phyloP scores from a whole-genome alignment of 35 echinoderm and acorn worm genomes.

The Ophiothrix spiculata region DNA sequence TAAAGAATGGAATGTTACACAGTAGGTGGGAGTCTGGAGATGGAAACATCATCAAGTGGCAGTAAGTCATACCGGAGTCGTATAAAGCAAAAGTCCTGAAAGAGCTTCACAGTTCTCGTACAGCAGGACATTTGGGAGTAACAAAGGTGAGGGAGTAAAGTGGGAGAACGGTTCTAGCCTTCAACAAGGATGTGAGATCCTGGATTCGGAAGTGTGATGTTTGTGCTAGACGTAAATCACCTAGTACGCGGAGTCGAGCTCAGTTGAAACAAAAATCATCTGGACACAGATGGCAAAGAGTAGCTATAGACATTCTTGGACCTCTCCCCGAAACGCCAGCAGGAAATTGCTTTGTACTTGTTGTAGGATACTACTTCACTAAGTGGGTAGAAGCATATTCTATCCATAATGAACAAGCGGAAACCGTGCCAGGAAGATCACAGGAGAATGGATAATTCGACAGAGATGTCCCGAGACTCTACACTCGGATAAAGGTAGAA shows the following conservation, averaged over 20 bases:
- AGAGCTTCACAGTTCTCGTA: constrained; percentile 10
- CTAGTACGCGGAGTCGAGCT: not conserved
- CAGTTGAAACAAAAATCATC: constrained; percentile 28
- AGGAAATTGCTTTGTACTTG: not conserved
- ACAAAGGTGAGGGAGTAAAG: constrained; percentile 34
- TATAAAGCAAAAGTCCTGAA: not conserved
- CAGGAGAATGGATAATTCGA: constrained; percentile 10
- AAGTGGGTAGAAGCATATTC: constrained; percentile 77
- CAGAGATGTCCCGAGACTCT: not conserved
- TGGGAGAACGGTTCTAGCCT: not conserved
- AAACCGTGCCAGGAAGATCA: not conserved
- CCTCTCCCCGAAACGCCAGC: not conserved
- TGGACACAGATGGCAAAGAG: constrained; percentile 27
- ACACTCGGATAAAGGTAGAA: constrained; percentile 41
- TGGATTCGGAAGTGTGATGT: constrained; percentile 5
- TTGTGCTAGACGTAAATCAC: constrained; percentile 25
- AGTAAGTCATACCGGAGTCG: constrained; percentile 4
- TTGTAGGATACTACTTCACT: constrained; percentile 77
- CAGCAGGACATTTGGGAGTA: constrained; percentile 47
- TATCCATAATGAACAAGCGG: constrained; percentile 37
- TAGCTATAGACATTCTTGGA: constrained; percentile 27
- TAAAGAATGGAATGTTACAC: too few relatives aligned
- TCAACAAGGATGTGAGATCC: not conserved
- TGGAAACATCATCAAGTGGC: constrained; percentile 19
- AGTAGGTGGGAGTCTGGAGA: constrained; percentile 17